These are phyloP conservation scores for Volucella bombylans DNA, from an alignment of 2,888 invertebrate species.

Conservation along the genomic window DNA sequence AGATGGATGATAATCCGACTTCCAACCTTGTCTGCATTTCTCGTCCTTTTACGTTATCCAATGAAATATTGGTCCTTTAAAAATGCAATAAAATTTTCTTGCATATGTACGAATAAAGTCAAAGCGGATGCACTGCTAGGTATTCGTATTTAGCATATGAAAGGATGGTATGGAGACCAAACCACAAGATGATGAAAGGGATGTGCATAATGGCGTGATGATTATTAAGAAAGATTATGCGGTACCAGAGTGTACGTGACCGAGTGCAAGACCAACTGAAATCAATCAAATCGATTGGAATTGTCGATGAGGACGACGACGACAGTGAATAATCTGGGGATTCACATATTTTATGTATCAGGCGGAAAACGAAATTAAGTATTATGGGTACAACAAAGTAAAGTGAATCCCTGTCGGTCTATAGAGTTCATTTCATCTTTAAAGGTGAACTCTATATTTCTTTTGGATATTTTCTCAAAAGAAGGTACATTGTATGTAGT, in stretches of 20 bases:
- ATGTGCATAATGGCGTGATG: slow-evolving; percentile 17
- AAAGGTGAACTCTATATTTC: too few relatives aligned
- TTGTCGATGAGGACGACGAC: slow-evolving; percentile 10
- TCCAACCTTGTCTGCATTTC: too few relatives aligned
- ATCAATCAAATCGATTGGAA: slow-evolving; percentile 50
- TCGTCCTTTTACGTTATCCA: too few relatives aligned
- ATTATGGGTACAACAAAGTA: neutral
- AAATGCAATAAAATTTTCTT: slow-evolving; percentile 4
- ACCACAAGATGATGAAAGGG: slow-evolving; percentile 15
- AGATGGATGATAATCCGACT: too few relatives aligned
- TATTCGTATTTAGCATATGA: slow-evolving; percentile 41
- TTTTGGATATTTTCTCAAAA: too few relatives aligned
- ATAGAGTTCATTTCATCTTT: too few relatives aligned
- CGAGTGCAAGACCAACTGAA: slow-evolving; percentile 39
- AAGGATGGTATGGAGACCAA: slow-evolving; percentile 3
- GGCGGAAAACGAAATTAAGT: neutral
- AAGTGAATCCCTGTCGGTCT: neutral
- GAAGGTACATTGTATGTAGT: too few relatives aligned
- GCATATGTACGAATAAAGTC: neutral
- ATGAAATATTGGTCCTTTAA: neutral
- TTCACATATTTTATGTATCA: neutral
- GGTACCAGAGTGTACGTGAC: slow-evolving; percentile 42
- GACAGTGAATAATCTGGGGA: slow-evolving; percentile 6
- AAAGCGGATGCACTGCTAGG: neutral
- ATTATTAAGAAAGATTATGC: slow-evolving; percentile 44